Evolutionary conservation across 2,888 invertebrate genomes (phyloP).

Genomic region (Rosalia funebris): DNA sequence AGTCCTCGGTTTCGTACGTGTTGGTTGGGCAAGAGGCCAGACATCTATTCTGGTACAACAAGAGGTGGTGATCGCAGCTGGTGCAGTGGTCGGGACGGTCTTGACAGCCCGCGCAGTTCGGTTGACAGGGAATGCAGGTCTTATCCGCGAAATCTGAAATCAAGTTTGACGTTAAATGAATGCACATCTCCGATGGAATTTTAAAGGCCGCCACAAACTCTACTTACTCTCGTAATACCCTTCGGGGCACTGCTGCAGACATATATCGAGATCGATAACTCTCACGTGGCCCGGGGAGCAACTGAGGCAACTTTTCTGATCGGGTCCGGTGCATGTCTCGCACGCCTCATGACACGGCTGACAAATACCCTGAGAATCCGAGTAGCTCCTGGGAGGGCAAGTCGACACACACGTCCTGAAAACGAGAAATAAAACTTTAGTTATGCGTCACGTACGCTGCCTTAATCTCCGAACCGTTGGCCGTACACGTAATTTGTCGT

Average conservation of each 20-base stretch:
- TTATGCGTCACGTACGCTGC: too few relatives aligned
- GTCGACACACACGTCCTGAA: constrained; percentile 83
- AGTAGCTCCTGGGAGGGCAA: constrained; percentile 86
- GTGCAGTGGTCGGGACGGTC: constrained; percentile 85
- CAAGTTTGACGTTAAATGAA: too few relatives aligned
- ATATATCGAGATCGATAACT: constrained; percentile 86
- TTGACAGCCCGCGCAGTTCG: constrained; percentile 87
- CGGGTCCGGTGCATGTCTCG: constrained; percentile 87
- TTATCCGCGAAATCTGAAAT: constrained; percentile 66
- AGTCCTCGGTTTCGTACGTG: constrained; percentile 88
- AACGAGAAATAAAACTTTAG: constrained; percentile 32
- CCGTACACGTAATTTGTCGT: too few relatives aligned
- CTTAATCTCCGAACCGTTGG: too few relatives aligned
- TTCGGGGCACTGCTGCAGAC: constrained; percentile 88
- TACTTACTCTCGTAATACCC: constrained; percentile 85
- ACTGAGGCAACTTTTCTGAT: constrained; percentile 85
- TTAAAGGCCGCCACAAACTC: neutral
- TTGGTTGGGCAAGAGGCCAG: constrained; percentile 84
- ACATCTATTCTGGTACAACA: constrained; percentile 84
- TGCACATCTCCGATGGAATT: neutral
- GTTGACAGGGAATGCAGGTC: constrained; percentile 85
- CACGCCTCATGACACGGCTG: constrained; percentile 91
- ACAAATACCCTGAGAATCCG: constrained; percentile 82
- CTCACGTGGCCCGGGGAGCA: constrained; percentile 86
- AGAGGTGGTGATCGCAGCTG: constrained; percentile 88